Percentiles rank a stretch among this genome's conserved stretches.
These are phyloP conservation scores for Gortyna flavago DNA, from an alignment of 2,888 invertebrate species.

Conservation along the genomic window DNA sequence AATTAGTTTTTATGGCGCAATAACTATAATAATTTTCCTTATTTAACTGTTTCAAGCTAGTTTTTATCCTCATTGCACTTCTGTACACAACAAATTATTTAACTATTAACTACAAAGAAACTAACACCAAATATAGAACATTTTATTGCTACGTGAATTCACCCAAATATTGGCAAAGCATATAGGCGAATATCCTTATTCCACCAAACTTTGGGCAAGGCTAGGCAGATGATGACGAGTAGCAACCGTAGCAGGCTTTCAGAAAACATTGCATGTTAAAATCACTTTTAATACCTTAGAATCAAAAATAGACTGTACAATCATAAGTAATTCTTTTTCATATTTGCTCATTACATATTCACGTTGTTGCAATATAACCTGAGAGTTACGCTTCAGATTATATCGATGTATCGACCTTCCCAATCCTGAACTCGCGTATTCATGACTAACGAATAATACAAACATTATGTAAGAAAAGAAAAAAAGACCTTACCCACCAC, in stretches of 20 bases:
- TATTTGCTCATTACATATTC: constrained; percentile 33
- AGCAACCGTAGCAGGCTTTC: neutral
- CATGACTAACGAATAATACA: constrained; percentile 10
- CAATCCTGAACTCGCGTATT: constrained; percentile 24
- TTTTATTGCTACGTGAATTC: neutral
- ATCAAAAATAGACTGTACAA: constrained; percentile 29
- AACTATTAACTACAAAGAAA: neutral
- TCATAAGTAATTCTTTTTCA: neutral
- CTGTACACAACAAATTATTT: too few relatives aligned
- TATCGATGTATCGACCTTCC: constrained; percentile 26
- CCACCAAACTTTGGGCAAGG: too few relatives aligned
- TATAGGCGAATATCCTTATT: too few relatives aligned
- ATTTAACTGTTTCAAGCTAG: too few relatives aligned
- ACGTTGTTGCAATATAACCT: constrained; percentile 29
- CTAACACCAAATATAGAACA: neutral
- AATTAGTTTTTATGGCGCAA: too few relatives aligned
- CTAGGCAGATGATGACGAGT: too few relatives aligned
- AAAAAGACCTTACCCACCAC: too few relatives aligned
- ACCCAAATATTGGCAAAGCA: too few relatives aligned
- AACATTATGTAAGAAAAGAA: neutral
- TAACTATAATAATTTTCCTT: too few relatives aligned
- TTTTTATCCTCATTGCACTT: too few relatives aligned
- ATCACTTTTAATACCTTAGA: constrained; percentile 9
- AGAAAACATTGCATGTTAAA: constrained; percentile 23
- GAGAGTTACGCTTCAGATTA: constrained; percentile 19